Conservation (phyloP, 2,113 vertebrate genomes). For the Sardina pilchardus region DNA sequence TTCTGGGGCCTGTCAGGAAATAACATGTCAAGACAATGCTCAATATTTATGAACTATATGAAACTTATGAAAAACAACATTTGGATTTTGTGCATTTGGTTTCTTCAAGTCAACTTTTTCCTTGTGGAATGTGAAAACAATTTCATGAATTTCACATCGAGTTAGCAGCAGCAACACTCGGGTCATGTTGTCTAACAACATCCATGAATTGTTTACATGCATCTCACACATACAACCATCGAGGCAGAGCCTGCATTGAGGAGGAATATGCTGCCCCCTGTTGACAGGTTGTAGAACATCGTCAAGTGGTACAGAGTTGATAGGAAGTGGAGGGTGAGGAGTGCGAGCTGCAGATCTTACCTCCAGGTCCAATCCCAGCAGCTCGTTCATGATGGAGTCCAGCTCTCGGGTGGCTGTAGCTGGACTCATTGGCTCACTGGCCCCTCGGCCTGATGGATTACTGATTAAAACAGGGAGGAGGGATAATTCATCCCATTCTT, state of each 20-base stretch:
- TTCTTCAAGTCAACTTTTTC: not conserved
- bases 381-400: constrained; percentile 66
- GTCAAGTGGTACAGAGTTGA: not conserved
- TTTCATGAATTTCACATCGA: no score
- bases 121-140: not conserved
- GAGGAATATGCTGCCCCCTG: constrained; percentile 61
- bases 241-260: no score
- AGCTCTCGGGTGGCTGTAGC: constrained; percentile 66
- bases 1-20: constrained; percentile 53
- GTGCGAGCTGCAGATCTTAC: constrained; percentile 42
- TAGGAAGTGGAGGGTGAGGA: not conserved
- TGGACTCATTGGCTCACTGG: constrained; percentile 33
- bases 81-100: no score
- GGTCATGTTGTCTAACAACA: not conserved
- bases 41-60: not conserved
- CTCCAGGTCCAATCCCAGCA: constrained; percentile 60
- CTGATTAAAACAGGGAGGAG: constrained; percentile 43
- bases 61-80: no score
- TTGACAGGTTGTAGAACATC: constrained; percentile 37
- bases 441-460: constrained; percentile 53
- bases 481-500: not conserved
- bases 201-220: not conserved
- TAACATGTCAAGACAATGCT: no score
- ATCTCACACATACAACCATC: not conserved
- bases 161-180: no score